These are phyloP conservation scores for Seriola aureovittata DNA, from an alignment of 2,113 vertebrate species.

Conservation along the genomic window DNA sequence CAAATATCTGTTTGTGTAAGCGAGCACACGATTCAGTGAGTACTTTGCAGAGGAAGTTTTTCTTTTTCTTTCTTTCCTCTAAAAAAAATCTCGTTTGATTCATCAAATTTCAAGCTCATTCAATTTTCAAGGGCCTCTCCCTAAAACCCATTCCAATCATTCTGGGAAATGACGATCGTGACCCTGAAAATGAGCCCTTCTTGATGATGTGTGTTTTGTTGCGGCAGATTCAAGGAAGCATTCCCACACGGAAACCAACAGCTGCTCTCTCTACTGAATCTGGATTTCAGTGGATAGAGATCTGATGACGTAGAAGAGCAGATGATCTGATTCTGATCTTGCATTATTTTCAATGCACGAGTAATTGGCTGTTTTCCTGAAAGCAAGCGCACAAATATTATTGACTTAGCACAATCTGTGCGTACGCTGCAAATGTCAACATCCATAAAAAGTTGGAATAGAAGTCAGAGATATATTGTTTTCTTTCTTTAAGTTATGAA, in stretches of 20 bases:
- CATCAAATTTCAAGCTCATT: not conserved
- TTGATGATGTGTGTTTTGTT: not conserved
- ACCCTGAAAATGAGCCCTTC: not conserved
- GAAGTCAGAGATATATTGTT: not conserved
- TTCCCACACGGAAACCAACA: slow-evolving; percentile 2
- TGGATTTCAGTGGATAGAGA: not conserved
- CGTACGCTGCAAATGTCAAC: slow-evolving; percentile 25
- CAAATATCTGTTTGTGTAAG: not conserved
- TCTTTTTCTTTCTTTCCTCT: not conserved
- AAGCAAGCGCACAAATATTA: not conserved
- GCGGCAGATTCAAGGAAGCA: not conserved
- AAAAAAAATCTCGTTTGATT: not conserved
- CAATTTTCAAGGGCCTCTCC: slow-evolving; percentile 7
- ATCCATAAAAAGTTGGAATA: not conserved
- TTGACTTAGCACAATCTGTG: slow-evolving; percentile 13
- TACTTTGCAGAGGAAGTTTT: not conserved
- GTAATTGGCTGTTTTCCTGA: not conserved
- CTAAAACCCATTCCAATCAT: slow-evolving; percentile 16
- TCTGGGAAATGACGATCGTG: not conserved
- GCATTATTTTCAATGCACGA: not conserved
- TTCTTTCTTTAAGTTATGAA: slow-evolving; percentile 8
- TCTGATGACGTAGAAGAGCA: not conserved
- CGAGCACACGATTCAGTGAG: not conserved
- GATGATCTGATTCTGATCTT: not conserved
- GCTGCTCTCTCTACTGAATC: not conserved